A percentile compares a stretch with the other conserved stretches of the same genome.
phyloP scores from a whole-genome alignment of 2,888 invertebrate species.

The Capitulum mitella region DNA sequence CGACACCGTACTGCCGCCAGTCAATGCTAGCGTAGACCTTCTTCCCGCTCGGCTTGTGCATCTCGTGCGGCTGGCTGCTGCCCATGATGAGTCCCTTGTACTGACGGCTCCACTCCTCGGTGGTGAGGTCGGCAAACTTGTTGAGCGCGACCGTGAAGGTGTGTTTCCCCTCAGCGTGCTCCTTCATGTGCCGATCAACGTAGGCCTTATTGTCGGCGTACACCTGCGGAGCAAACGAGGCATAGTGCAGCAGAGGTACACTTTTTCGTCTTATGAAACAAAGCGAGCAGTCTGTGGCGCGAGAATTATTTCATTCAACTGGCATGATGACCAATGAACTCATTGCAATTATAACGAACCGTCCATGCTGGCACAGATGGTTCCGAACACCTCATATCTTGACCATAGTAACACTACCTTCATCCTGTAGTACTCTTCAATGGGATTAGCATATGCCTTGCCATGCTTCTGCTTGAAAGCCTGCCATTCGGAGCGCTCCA shows the following conservation, averaged over 20 bases:
- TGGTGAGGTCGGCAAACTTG: constrained; percentile 77
- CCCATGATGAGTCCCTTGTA: constrained; percentile 59
- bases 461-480: neutral
- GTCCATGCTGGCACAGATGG: too few relatives aligned
- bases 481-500: neutral
- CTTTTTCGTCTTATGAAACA: too few relatives aligned
- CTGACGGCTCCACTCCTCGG: constrained; percentile 64
- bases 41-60: neutral
- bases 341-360: too few relatives aligned
- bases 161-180: constrained; percentile 37
- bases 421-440: neutral
- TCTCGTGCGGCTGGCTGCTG: neutral
- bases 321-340: too few relatives aligned
- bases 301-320: too few relatives aligned
- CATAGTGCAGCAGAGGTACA: too few relatives aligned
- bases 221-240: too few relatives aligned
- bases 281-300: too few relatives aligned
- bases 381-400: too few relatives aligned
- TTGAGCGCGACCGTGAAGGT: constrained; percentile 45
- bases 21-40: constrained; percentile 29
- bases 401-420: neutral
- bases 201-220: constrained; percentile 58
- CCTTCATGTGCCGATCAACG: constrained; percentile 71
- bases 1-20: constrained; percentile 43
- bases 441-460: neutral